phyloP scores from a whole-genome alignment of 2,888 invertebrate genomes.

The Mycalesis mineus region DNA sequence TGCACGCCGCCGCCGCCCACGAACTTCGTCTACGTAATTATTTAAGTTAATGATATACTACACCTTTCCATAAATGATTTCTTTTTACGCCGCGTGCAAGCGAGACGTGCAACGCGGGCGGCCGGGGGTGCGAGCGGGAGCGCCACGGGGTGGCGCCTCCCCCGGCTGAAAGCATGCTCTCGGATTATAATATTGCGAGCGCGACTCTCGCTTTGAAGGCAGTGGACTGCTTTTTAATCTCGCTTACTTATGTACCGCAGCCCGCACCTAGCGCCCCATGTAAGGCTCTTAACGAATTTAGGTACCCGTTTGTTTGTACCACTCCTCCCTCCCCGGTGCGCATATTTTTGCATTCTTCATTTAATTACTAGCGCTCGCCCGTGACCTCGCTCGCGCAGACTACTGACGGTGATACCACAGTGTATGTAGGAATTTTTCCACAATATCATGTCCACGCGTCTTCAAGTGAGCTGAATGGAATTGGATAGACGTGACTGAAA shows the following conservation, averaged over 20 bases:
- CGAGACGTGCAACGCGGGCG: slow-evolving; percentile 29
- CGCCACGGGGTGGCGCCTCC: slow-evolving; percentile 49
- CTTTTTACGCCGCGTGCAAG: slow-evolving; percentile 48
- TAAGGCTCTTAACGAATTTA: neutral
- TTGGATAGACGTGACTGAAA: too few relatives aligned
- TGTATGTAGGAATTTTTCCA: too few relatives aligned
- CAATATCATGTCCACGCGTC: too few relatives aligned
- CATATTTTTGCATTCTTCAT: too few relatives aligned
- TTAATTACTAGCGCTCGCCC: too few relatives aligned
- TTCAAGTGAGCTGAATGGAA: too few relatives aligned
- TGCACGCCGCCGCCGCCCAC: slow-evolving; percentile 16
- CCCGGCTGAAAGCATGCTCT: slow-evolving; percentile 35
- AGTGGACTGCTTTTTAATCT: slow-evolving; percentile 58
- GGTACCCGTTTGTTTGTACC: neutral
- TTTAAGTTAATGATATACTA: slow-evolving; percentile 75
- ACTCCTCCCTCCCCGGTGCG: neutral
- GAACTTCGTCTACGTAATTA: slow-evolving; percentile 62
- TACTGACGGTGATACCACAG: too few relatives aligned
- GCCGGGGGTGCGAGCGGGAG: slow-evolving; percentile 35
- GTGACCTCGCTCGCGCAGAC: too few relatives aligned
- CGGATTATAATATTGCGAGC: slow-evolving; percentile 48
- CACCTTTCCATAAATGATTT: slow-evolving; percentile 68
- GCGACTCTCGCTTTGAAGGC: slow-evolving; percentile 47
- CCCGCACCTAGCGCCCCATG: slow-evolving; percentile 12
- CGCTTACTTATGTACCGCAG: slow-evolving; percentile 53